Percentiles rank a stretch among this genome's conserved stretches.
These are phyloP conservation scores for Harmothoe impar DNA, from an alignment of 2,888 invertebrate genomes.

Conservation along the genomic window DNA sequence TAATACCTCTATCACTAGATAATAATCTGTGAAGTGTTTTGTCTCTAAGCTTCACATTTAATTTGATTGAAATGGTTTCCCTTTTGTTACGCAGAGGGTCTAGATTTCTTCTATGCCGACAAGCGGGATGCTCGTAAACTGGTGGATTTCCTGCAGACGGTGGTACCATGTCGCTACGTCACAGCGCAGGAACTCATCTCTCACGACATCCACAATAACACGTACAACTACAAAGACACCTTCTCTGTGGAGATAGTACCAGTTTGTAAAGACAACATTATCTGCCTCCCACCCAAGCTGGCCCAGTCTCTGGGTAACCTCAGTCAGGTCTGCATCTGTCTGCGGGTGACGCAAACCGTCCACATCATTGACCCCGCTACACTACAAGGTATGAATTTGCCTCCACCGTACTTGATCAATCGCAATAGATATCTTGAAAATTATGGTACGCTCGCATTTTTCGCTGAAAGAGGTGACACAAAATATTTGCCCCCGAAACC, in stretches of 20 bases:
- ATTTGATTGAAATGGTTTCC: too few species aligned
- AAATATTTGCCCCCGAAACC: too few species aligned
- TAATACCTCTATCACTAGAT: too few species aligned
- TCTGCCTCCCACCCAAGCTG: constrained; percentile 93
- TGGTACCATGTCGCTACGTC: constrained; percentile 91
- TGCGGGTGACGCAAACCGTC: constrained; percentile 93
- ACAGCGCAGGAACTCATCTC: constrained; percentile 97
- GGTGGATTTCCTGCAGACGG: constrained; percentile 94
- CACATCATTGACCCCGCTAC: constrained; percentile 94
- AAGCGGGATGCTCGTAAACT: constrained; percentile 96
- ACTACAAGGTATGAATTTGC: constrained; percentile 78
- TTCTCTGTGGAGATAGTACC: constrained; percentile 96
- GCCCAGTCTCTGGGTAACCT: constrained; percentile 94
- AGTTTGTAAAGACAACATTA: constrained; percentile 91
- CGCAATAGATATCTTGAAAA: too few species aligned
- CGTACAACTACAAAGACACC: constrained; percentile 97
- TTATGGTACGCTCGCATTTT: too few species aligned
- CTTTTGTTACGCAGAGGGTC: constrained; percentile 88
- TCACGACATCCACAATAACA: constrained; percentile 98
- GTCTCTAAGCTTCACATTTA: too few species aligned
- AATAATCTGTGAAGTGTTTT: too few species aligned
- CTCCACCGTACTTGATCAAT: too few species aligned
- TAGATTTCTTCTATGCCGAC: constrained; percentile 96
- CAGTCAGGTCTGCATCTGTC: constrained; percentile 93
- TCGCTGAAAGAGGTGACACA: too few species aligned